Base-by-base conservation (phyloP, 2,888 invertebrate genomes). In the Xestia sexstrigata region DNA sequence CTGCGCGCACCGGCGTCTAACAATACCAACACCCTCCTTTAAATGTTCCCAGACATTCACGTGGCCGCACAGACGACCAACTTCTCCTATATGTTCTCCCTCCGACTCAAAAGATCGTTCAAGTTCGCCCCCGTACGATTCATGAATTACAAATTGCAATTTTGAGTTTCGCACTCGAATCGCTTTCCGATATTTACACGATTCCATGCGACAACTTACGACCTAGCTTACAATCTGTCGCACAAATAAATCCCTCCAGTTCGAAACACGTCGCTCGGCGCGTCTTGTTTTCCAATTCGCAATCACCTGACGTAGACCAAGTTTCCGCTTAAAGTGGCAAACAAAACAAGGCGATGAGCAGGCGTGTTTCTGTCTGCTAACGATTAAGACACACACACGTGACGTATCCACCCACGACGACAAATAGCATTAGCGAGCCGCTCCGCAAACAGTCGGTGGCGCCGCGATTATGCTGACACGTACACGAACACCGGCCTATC, bases 331-430 rank as follows among this genome's bases (percentile, higher is more conserved):
- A 93, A 94, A 94, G 94, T 92, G 92, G 91, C 93, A 95, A 94
- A 93, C 94, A 93, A 93, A 93, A 95, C 93, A 94, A 92, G 92
- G 92, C 92, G 92, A 93, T 91, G 92, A 93, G 92, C 93, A 91
- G 91, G 91, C 91, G 93, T 93, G 94, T 95, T 94, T 91, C 93
- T 92, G 93, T 92, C 92, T 91, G 90, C 90, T 95, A 96, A 96
- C 94, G 94, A 96, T 95, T 95, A 96, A 96, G 95, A 96, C 92
- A 95, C 94, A 96, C 95, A 95, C 87, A 91, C 92, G 92, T 93
- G 93, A 92, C 93, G 92, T 92, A 94, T 92, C 93, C 93, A 93
- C 93, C 94, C 93, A 91, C 91, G 85, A 91, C 90, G 90, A 93
- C 93, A 95, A 96, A 96, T 93, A 95, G 94, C 94, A 95, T 96